Percentiles rank a stretch among this genome's conserved stretches.
Evolutionary conservation across 2,113 vertebrate species (phyloP).

Genomic region (Chiloscyllium plagiosum): DNA sequence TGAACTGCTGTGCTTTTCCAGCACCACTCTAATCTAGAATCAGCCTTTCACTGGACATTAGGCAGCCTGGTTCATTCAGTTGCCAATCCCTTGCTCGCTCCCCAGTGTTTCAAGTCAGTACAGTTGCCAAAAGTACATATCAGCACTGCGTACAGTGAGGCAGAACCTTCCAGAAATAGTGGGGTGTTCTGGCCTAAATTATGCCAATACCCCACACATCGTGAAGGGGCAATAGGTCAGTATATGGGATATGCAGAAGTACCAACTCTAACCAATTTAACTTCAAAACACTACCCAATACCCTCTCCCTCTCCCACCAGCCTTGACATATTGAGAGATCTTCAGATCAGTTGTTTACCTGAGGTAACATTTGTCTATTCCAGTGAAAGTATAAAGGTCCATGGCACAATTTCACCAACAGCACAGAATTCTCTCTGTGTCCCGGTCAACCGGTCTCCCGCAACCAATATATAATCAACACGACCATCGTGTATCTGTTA

Average conservation of each 20-base stretch:
- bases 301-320: background rate
- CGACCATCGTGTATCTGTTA: too few relatives aligned
- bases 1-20: too few relatives aligned
- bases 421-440: background rate
- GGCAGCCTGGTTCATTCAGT: too few relatives aligned
- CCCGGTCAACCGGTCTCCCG: background rate
- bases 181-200: background rate
- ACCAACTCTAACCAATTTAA: background rate
- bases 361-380: background rate
- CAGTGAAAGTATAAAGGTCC: background rate
- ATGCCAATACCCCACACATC: background rate
- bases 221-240: background rate
- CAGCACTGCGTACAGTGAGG: background rate
- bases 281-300: background rate
- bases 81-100: too few relatives aligned
- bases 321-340: background rate
- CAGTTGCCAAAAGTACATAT: background rate
- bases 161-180: background rate
- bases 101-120: background rate
- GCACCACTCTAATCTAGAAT: too few relatives aligned
- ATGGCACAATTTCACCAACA: background rate
- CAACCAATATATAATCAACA: background rate
- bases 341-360: background rate
- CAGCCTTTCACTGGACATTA: background rate
- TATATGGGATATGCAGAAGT: background rate